phyloP scores from a whole-genome alignment of 92 coral and sea anemone species.

The Parazoanthus atlanticus region DNA sequence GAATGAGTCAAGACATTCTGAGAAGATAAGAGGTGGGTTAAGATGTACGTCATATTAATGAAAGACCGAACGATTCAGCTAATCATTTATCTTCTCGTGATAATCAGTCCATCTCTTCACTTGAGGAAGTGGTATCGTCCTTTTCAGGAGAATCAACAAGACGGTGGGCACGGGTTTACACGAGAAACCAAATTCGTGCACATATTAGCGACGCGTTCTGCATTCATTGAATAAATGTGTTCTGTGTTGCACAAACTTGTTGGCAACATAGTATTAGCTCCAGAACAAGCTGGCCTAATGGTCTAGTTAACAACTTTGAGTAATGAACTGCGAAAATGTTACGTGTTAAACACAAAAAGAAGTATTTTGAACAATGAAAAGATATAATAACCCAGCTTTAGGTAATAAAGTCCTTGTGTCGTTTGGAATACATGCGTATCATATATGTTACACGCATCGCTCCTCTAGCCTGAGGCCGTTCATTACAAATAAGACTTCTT shows the following conservation, averaged over 20 bases:
- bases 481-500: neutral
- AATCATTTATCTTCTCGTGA: constrained; percentile 18
- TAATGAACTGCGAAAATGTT: constrained; percentile 30
- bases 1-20: constrained; percentile 25
- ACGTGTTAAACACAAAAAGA: constrained; percentile 24
- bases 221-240: constrained; percentile 14
- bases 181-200: neutral
- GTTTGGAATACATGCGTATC: constrained; percentile 10
- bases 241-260: constrained; percentile 9
- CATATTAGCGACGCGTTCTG: neutral
- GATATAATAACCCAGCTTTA: constrained; percentile 3
- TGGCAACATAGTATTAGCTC: neutral
- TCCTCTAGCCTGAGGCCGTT: constrained; percentile 23
- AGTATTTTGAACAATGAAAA: neutral
- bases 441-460: neutral
- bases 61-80: constrained; percentile 28
- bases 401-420: constrained; percentile 9
- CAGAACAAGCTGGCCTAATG: neutral
- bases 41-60: constrained; percentile 8
- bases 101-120: constrained; percentile 7
- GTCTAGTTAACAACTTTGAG: constrained; percentile 23
- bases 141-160: neutral
- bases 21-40: constrained; percentile 19
- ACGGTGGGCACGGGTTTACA: neutral
- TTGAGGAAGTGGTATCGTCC: neutral